Conservation (phyloP, 2,113 vertebrate species). For the Lepisosteus oculatus region DNA sequence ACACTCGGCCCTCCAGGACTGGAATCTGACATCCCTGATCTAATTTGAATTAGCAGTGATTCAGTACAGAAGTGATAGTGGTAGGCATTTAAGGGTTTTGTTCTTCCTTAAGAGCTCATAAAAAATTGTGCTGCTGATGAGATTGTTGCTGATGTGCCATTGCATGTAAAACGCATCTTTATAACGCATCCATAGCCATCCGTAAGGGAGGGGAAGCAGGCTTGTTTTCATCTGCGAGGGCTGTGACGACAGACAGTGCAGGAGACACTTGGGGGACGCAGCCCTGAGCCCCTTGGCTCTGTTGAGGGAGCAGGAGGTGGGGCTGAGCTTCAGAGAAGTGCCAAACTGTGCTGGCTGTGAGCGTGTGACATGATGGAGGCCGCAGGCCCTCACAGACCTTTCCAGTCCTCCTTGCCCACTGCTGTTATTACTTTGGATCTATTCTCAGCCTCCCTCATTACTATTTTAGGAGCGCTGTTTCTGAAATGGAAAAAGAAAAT, state of each 20-base stretch:
- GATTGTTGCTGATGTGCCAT: no score
- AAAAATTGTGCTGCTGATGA: no score
- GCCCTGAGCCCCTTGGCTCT: background rate
- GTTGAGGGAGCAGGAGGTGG: no score
- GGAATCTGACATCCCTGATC: no score
- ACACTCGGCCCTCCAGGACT: no score
- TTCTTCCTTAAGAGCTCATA: no score
- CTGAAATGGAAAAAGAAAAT: background rate
- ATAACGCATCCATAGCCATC: no score
- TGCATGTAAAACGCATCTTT: no score
- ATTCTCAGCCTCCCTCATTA: background rate
- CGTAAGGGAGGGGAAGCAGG: background rate
- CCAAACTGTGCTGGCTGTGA: background rate
- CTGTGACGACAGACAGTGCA: background rate
- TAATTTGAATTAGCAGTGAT: no score
- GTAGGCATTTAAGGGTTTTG: no score
- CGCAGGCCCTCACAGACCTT: slow-evolving; percentile 3
- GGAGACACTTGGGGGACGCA: background rate
- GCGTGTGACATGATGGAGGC: background rate
- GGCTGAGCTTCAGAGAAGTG: no score
- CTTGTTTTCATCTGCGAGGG: background rate
- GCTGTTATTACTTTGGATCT: background rate
- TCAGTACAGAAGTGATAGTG: no score
- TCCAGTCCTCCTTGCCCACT: background rate
- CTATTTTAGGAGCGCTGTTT: background rate